A percentile compares a stretch with the other conserved stretches of the same genome.
Evolutionary conservation across 2,888 invertebrate genomes (phyloP).

Genomic region (Mythimna loreyi): DNA sequence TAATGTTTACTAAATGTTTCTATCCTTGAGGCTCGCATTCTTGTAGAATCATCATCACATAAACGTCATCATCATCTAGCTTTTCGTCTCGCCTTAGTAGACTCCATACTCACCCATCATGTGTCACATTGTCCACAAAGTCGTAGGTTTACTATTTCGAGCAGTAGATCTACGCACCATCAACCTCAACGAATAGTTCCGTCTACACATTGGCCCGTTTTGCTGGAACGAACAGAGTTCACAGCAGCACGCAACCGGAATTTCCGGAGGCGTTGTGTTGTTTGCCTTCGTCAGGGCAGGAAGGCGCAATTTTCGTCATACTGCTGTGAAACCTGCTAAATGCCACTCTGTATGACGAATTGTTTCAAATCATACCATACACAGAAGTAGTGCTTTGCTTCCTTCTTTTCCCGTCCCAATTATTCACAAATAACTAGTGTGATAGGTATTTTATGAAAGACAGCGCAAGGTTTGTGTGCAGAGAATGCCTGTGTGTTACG

Average conservation of each 20-base stretch:
- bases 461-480: background rate
- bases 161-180: background rate
- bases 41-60: too few relatives aligned
- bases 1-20: too few relatives aligned
- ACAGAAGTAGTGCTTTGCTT: background rate
- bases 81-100: too few relatives aligned
- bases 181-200: background rate
- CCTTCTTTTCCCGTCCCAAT: background rate
- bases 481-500: background rate
- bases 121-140: background rate
- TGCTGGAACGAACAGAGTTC: background rate
- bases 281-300: background rate
- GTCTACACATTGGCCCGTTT: conserved; percentile 1
- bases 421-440: background rate
- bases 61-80: too few relatives aligned
- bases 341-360: background rate
- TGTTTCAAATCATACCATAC: conserved; percentile 1
- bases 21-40: too few relatives aligned
- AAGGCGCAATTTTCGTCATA: background rate
- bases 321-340: conserved; percentile 3
- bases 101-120: background rate
- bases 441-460: background rate
- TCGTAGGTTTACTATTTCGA: background rate
- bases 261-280: background rate
- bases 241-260: background rate